Evolutionary conservation across 2,797 vertebrate species (phyloP), one percentile per base, ranked within the genome.

Genomic region (Gymnocypris eckloni): DNA sequence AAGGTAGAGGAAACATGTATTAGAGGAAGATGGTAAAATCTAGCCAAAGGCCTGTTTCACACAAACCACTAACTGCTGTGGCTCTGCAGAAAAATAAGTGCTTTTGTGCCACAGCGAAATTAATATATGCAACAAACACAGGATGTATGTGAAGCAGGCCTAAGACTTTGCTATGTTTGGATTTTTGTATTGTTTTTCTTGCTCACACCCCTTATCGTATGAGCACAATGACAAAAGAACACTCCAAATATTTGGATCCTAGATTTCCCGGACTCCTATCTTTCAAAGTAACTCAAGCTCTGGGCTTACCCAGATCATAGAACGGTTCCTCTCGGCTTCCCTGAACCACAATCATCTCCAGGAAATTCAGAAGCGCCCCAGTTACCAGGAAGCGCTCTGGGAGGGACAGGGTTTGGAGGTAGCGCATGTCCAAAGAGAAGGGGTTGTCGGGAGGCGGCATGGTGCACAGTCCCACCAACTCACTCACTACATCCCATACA

Each of bases 401-500:
- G n/a, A 95, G 93, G 69, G 93, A 92, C 82, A 96, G 94, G 48
- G 79, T 91, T 91, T 92, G 89, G 80, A 96, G 91, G 91, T 95
- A 96, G 76, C 92, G 90, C 92, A 92, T 92, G 91, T 96, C 95
- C 90, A 96, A 84, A 80, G 95, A 93, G 18, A 96, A 95, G 20
- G 95, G 95, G 90, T 96, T 96, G 70, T 93, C 93, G 0, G 95
- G 95, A n/a, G 94, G 93, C 0, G 95, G 95, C 11, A 95, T 81
- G 0, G 95, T 95, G 91, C 95, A 96, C n/a, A 96, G 91, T 6
- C 91, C 89, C 82, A 96, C 95, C 89, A 96, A 90, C 90, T 96
- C 95, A 56, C 93, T 95, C 66, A 96, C 92, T 0, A 96, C 45
- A 22, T 96, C 95, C 95, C 95, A 96, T 10, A 95, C 93, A 9